Conservation (phyloP, 92 coral and sea anemone genomes). For the Palythoa grandiflora region DNA sequence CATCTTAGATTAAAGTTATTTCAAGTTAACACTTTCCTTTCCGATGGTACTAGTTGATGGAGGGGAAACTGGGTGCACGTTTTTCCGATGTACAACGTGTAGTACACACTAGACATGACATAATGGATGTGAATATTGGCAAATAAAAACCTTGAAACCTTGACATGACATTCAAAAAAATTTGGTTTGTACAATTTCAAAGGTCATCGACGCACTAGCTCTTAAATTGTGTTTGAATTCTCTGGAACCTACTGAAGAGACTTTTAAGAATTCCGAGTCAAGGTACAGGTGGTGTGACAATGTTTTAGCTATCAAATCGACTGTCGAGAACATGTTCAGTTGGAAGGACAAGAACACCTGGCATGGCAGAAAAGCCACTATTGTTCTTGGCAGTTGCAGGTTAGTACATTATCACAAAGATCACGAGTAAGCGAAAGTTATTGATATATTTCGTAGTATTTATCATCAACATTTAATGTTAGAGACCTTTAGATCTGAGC, state of each 20-base stretch:
- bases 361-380: neutral
- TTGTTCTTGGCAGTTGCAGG: constrained; percentile 15
- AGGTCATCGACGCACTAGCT: constrained; percentile 27
- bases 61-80: too few relatives aligned
- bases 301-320: constrained; percentile 8
- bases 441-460: too few relatives aligned
- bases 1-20: too few relatives aligned
- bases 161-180: neutral
- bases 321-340: constrained; percentile 18
- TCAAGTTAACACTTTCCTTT: too few relatives aligned
- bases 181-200: neutral
- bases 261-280: neutral
- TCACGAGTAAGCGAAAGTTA: too few relatives aligned
- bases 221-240: neutral
- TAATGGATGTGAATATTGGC: neutral
- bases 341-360: constrained; percentile 16
- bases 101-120: neutral
- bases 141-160: too few relatives aligned
- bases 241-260: constrained; percentile 7
- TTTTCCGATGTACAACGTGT: too few relatives aligned
- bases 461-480: too few relatives aligned
- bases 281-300: constrained; percentile 9
- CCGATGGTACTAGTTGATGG: too few relatives aligned
- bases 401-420: neutral
- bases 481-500: too few relatives aligned